Evolutionary conservation across 35 echinoderm and acorn worm genomes (phyloP), one percentile per base, ranked within the genome.

Genomic region (Amphiura filiformis): DNA sequence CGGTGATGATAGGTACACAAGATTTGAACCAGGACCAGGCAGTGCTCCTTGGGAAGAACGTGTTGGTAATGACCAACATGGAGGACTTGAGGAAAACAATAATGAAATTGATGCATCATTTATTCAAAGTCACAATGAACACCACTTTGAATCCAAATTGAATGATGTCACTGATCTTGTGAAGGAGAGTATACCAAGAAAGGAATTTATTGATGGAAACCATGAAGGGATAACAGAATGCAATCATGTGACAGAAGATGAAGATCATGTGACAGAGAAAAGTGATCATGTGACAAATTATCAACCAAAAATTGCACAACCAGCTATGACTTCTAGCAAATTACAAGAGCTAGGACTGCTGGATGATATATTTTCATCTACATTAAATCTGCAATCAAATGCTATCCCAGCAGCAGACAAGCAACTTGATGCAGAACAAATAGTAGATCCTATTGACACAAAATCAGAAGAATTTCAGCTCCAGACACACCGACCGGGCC

Each of bases 401-500:
- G 44, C 7, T 52, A 11, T 7, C 7, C 20, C 20, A 11, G 7
- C 7, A 20, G 44, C 7, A 52, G 7, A 52, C 7, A 11, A 52
- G 44, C 20, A 20, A 20, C 20, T 52, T 52, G 7, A 52, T 7
- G 7, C 44, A 52, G 44, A 20, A 20, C 20, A 11, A 52, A 52
- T 52, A 11, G 44, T 52, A 20, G 20, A 52, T 52, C 20, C 44
- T 52, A 20, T 11, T 52, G 7, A 20, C 7, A 52, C 20, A 52
- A 11, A 11, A 52, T 52, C 20, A 20, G 20, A 52, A 11, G 7
- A 11, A 52, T 52, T 20, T 87, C 56, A 86, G 86, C 22, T 83
- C 81, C 28, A 41, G 65, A 93, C 91, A 18, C 86, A 88, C 30
- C 57, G 91, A 23, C 86, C 91, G 14, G 32, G 49, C 11, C 35